Conservation (phyloP, 2,888 invertebrate species). For the Drosophila kanekoi region DNA sequence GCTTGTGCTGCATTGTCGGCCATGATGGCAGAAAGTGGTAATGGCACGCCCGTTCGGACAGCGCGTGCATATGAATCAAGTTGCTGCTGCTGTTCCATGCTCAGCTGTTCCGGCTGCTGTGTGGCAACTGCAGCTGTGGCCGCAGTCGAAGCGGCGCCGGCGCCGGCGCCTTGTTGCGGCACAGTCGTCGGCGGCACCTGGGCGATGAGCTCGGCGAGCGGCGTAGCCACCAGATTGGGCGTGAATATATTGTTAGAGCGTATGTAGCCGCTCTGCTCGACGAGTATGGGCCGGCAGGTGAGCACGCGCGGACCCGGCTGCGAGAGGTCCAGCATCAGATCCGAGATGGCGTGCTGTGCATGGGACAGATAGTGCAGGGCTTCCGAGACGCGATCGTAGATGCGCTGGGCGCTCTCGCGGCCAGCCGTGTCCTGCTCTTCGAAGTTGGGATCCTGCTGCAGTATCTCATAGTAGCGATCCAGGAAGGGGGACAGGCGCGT, state of each 20-base stretch:
- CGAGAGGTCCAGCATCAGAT: constrained; percentile 91
- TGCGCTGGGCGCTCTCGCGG: constrained; percentile 87
- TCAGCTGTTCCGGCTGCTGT: background rate
- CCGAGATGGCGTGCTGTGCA: constrained; percentile 95
- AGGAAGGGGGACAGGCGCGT: constrained; percentile 89
- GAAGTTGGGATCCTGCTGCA: constrained; percentile 87
- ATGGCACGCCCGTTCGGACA: too few species aligned
- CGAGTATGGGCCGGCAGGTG: constrained; percentile 89
- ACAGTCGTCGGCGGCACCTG: constrained; percentile 23
- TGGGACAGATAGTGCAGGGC: constrained; percentile 94
- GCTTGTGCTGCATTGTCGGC: too few species aligned
- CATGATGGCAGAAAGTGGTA: too few species aligned
- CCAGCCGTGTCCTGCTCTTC: constrained; percentile 85
- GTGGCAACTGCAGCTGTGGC: background rate
- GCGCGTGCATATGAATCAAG: too few species aligned
- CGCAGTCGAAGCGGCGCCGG: constrained; percentile 32
- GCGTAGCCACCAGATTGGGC: constrained; percentile 57
- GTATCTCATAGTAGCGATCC: constrained; percentile 87
- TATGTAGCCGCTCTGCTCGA: constrained; percentile 88
- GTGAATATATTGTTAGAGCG: constrained; percentile 83
- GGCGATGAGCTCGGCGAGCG: constrained; percentile 47
- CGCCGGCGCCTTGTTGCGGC: constrained; percentile 15
- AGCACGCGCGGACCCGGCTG: constrained; percentile 89
- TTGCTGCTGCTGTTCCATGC: too few species aligned
- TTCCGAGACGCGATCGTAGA: constrained; percentile 91